These are phyloP conservation scores for Boulengeromyrus knoepffleri DNA, from an alignment of 2,113 vertebrate species.

Conservation along the genomic window DNA sequence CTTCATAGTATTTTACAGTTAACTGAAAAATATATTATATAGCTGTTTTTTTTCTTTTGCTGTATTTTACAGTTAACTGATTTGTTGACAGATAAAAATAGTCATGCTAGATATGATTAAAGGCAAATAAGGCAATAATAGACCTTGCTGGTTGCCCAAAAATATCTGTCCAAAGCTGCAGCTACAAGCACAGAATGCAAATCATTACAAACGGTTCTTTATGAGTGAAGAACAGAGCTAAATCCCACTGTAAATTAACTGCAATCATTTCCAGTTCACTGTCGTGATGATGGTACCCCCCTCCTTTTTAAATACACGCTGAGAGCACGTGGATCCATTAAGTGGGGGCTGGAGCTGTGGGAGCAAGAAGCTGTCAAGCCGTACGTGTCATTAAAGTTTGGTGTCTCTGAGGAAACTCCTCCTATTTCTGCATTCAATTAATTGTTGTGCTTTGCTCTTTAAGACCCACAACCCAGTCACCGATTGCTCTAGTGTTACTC, in stretches of 20 bases:
- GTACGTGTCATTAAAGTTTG: constrained; percentile 44
- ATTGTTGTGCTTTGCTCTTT: constrained; percentile 67
- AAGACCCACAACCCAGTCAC: constrained; percentile 70
- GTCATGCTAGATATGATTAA: no score
- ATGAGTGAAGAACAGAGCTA: no score
- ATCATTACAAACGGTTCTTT: no score
- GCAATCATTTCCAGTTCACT: constrained; percentile 25
- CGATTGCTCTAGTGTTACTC: constrained; percentile 63
- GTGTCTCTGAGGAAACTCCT: constrained; percentile 59
- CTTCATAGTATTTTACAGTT: no score
- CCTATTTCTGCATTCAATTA: constrained; percentile 71
- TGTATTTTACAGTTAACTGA: no score
- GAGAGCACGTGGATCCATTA: constrained; percentile 36
- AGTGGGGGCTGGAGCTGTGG: constrained; percentile 55
- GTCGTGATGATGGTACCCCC: constrained; percentile 20
- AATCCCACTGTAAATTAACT: background rate
- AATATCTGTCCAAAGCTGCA: no score
- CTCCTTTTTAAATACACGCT: constrained; percentile 42
- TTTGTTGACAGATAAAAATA: no score
- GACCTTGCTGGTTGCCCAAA: no score
- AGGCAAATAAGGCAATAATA: no score
- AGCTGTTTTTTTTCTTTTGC: no score
- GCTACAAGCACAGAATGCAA: no score
- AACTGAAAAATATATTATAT: no score
- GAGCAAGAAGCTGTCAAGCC: constrained; percentile 55